These are phyloP conservation scores for Toxotes lorentzi DNA, from an alignment of 2,797 vertebrate genomes.

Conservation along the genomic window DNA sequence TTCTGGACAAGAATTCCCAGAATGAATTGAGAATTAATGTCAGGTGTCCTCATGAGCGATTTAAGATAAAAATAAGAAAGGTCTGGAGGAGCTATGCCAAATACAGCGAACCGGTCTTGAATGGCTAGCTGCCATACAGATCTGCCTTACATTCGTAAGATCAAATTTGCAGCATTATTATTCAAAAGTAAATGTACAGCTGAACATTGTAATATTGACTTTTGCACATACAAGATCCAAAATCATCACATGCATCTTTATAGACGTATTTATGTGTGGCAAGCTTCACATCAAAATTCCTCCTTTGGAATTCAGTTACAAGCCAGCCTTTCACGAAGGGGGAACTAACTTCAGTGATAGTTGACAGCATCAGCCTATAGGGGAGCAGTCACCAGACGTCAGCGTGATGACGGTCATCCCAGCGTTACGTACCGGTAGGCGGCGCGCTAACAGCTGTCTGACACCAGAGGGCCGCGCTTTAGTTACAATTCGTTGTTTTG, in stretches of 20 bases:
- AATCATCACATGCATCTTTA: neutral
- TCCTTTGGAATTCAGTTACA: neutral
- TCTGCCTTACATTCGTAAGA: no score
- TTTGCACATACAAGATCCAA: neutral
- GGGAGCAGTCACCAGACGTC: neutral
- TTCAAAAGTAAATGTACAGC: neutral
- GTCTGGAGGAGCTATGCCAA: no score
- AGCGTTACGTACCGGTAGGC: neutral
- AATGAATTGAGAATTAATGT: no score
- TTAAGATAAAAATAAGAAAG: no score
- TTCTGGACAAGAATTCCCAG: no score
- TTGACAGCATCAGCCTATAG: accelerated
- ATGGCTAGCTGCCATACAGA: no score
- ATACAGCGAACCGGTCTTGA: no score
- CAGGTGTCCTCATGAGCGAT: no score
- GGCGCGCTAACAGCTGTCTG: neutral
- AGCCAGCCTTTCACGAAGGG: neutral
- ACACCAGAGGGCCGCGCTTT: slow-evolving; percentile 17
- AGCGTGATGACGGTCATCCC: neutral
- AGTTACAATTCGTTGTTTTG: neutral
- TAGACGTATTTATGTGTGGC: neutral
- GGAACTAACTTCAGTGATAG: slow-evolving; percentile 7
- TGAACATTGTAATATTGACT: neutral
- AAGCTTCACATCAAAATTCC: neutral
- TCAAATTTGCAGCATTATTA: neutral